These are phyloP conservation scores for Drosophila murphyi DNA, from an alignment of 1,140 invertebrate species.

Conservation along the genomic window DNA sequence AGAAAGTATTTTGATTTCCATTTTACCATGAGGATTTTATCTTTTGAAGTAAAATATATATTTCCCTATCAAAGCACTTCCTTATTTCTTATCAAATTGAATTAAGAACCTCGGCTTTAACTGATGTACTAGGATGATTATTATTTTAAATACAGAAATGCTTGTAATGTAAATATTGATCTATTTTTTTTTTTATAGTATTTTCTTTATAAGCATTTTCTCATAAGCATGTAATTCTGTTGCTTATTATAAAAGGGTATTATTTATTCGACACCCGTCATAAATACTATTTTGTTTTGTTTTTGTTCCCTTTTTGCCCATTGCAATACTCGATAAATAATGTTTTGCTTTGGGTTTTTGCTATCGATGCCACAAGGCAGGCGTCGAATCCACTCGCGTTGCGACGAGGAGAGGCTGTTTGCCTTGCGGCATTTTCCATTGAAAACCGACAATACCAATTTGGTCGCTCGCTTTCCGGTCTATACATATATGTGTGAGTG, in stretches of 20 bases:
- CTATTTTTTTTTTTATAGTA: background rate
- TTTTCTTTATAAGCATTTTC: too few relatives aligned
- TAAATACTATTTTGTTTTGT: background rate
- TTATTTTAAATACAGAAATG: too few relatives aligned
- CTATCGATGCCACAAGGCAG: conserved; percentile 51
- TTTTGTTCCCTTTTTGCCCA: conserved; percentile 22
- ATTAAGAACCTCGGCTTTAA: too few relatives aligned
- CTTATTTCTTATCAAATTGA: too few relatives aligned
- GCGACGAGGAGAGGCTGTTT: conserved; percentile 27
- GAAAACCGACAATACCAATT: conserved; percentile 62
- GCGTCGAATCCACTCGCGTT: background rate
- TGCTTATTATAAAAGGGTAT: background rate
- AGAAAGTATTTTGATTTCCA: too few relatives aligned
- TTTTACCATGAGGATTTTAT: too few relatives aligned
- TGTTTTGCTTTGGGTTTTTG: conserved; percentile 51
- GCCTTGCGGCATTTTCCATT: conserved; percentile 59
- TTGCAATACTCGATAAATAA: conserved; percentile 53
- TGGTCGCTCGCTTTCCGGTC: conserved; percentile 71
- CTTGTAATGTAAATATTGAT: too few relatives aligned
- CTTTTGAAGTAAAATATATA: too few relatives aligned
- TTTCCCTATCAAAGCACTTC: too few relatives aligned
- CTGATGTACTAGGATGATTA: too few relatives aligned
- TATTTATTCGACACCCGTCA: background rate
- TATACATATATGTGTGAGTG: conserved; percentile 31
- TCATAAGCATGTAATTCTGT: background rate